Evolutionary conservation across 92 coral and sea anemone genomes (phyloP), one percentile per base, ranked within the genome.

Genomic region (Palythoa caribaeorum): DNA sequence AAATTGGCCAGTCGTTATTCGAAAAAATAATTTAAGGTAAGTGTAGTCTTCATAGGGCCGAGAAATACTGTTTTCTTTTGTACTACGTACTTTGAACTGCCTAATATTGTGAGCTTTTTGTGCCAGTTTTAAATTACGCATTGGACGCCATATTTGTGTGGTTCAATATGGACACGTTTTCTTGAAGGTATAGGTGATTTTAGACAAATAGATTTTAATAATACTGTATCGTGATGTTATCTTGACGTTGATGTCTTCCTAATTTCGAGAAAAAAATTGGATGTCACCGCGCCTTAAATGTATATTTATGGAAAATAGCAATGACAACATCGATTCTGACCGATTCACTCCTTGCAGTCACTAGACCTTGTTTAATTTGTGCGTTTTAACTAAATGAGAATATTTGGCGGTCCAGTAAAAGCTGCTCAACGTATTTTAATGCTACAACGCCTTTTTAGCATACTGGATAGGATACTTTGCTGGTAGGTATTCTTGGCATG

Each of bases 61-160:
- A 35, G 28, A 20, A 60, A 47, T 48, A 69, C 73, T 51, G 9
- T 44, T 47, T 71, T 81, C 12, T 15, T 40, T 9, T 5, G 13
- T 21, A 65, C 6, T 20, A 65, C 48, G 12, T 36, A 28, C 54
- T 48, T 47, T 28, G 59, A 65, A 81, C 15, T 37, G 57, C 44
- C 17, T 40, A 44, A 20, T 63, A 40, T 48, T 71, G 73, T 19
- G 62, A 10, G 9, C 75, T 81, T 80, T 52, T 65, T 66, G 40
- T 81, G 76, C 60, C 76, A 81, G 86, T 81, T 81, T 81, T 81
- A 81, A 81, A 81, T 81, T 81, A 81, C 86, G 86, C 86, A 81
- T 75, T 38, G 52, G 86, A 28, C 86, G 86, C 86, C 86, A 81
- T 81, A 38, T 81, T 81, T 81, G 76, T 81, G 86, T 69, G 73